Evolutionary conservation across 1,140 invertebrate species (phyloP).

Genomic region (Drosophila micromelanica): DNA sequence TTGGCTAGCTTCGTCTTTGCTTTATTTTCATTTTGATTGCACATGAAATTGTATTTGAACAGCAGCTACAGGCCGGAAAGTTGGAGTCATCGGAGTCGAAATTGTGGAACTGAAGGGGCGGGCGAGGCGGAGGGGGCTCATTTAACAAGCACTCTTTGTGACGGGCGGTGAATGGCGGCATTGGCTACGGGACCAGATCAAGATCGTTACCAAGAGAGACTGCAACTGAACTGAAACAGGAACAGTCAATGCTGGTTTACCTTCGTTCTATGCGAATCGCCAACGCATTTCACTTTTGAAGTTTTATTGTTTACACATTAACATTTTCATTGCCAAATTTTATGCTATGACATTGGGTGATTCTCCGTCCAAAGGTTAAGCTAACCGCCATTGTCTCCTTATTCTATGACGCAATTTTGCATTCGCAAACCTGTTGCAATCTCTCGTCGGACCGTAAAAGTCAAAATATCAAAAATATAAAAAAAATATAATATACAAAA

Average conservation of each 20-base stretch:
- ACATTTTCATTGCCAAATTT: conserved; percentile 34
- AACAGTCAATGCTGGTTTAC: conserved; percentile 2
- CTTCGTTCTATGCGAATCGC: conserved; percentile 28
- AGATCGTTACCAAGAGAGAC: conserved; percentile 10
- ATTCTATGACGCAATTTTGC: conserved; percentile 64
- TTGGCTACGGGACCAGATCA: conserved; percentile 21
- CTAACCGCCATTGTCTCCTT: conserved; percentile 15
- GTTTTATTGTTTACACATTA: conserved; percentile 2
- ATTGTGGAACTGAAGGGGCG: not conserved
- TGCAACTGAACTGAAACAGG: conserved; percentile 17
- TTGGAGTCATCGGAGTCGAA: conserved; percentile 15
- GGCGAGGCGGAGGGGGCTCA: not conserved
- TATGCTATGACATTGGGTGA: conserved; percentile 6
- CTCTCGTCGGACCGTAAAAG: conserved; percentile 37
- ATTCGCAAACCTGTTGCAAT: conserved; percentile 68
- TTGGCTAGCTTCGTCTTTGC: conserved; percentile 28
- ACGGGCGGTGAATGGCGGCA: conserved; percentile 19
- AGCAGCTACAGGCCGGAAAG: conserved; percentile 23
- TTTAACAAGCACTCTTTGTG: conserved; percentile 35
- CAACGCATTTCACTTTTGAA: conserved; percentile 45
- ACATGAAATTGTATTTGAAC: conserved; percentile 59
- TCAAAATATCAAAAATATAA: conserved; percentile 43
- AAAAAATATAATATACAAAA: conserved; percentile 38
- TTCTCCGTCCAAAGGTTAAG: not conserved
- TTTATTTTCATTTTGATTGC: conserved; percentile 65